A percentile compares a stretch with the other conserved stretches of the same genome.
Conservation (phyloP, 1,140 invertebrate species). For the Trachymyrmex septentrionalis region DNA sequence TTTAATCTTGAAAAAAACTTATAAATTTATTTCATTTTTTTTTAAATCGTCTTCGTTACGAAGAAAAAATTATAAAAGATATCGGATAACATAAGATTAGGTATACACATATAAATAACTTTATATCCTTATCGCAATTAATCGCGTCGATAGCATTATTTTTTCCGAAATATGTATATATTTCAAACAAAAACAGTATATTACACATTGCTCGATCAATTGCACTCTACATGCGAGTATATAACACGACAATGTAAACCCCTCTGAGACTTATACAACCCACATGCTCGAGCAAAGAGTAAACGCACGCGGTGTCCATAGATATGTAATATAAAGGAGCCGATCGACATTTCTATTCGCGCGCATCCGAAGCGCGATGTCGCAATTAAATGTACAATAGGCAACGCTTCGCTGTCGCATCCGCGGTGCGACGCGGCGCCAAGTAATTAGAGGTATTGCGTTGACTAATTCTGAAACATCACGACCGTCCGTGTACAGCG, state of each 20-base stretch:
- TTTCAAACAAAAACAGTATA: background rate
- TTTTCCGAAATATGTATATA: background rate
- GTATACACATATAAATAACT: background rate
- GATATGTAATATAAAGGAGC: constrained; percentile 14
- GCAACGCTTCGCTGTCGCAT: background rate
- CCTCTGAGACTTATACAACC: background rate
- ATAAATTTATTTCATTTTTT: background rate
- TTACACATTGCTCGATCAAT: constrained; percentile 1
- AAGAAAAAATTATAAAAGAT: background rate
- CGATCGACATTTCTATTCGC: constrained; percentile 49
- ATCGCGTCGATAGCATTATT: background rate
- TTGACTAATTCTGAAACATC: constrained; percentile 56
- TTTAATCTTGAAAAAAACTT: background rate
- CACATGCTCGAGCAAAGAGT: background rate
- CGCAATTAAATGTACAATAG: constrained; percentile 58
- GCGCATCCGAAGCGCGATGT: constrained; percentile 39
- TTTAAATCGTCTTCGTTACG: background rate
- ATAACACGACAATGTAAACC: background rate
- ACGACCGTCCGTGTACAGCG: constrained; percentile 9
- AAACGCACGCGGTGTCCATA: background rate
- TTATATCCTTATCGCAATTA: background rate
- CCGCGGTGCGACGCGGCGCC: background rate
- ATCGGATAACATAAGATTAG: background rate
- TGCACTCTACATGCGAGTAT: background rate
- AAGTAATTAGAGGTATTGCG: constrained; percentile 55